These are phyloP conservation scores for Cossypha niveicapilla DNA, from an alignment of 2,797 vertebrate genomes.

Conservation along the genomic window DNA sequence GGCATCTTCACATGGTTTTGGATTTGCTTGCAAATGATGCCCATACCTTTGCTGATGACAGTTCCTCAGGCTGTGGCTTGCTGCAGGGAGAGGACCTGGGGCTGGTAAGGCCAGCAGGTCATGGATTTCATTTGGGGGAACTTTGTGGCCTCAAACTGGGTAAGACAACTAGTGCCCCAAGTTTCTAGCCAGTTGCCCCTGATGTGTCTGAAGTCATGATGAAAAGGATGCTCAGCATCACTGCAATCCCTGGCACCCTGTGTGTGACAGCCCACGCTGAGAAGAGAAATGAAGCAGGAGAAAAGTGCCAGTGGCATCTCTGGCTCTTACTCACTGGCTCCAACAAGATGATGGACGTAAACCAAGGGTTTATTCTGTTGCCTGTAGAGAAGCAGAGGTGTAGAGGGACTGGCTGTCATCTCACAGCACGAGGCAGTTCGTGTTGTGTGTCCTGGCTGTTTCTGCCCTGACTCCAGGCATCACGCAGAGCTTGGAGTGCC, in stretches of 20 bases:
- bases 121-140: neutral
- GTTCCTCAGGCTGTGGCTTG: accelerated
- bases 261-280: accelerated
- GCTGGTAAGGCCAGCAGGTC: neutral
- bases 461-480: neutral
- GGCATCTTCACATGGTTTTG: neutral
- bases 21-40: neutral
- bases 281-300: neutral
- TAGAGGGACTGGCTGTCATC: neutral
- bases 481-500: neutral
- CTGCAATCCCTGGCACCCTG: neutral
- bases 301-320: neutral
- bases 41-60: accelerated
- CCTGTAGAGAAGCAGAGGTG: neutral
- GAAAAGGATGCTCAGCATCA: neutral
- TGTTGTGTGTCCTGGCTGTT: neutral
- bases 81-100: neutral
- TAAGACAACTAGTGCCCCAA: neutral
- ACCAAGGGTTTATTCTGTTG: neutral
- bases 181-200: neutral
- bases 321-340: neutral
- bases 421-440: neutral
- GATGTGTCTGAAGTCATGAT: accelerated
- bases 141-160: neutral
- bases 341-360: neutral